These are phyloP conservation scores for Cordilura impudica DNA, from an alignment of 2,888 invertebrate species.

Conservation along the genomic window DNA sequence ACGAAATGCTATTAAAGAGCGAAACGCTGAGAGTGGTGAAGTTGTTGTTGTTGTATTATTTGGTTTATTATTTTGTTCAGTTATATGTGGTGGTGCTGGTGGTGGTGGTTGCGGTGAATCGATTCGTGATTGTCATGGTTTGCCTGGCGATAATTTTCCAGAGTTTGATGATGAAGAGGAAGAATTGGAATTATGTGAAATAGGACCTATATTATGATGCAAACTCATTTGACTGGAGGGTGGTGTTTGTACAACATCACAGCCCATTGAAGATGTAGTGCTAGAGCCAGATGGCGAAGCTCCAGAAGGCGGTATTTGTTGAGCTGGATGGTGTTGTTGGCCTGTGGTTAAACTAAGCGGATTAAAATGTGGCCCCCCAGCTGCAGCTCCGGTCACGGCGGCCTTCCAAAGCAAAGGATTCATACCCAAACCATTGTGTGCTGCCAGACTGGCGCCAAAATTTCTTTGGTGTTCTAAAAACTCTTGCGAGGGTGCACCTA, in stretches of 20 bases:
- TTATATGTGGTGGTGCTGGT: slow-evolving; percentile 7
- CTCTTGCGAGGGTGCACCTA: slow-evolving; percentile 76
- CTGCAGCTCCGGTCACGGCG: slow-evolving; percentile 74
- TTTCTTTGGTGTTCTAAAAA: slow-evolving; percentile 81
- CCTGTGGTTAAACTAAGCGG: slow-evolving; percentile 77
- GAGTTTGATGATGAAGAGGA: slow-evolving; percentile 76
- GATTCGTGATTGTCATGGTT: slow-evolving; percentile 75
- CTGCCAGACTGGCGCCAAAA: slow-evolving; percentile 80
- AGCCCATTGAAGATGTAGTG: slow-evolving; percentile 78
- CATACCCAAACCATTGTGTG: slow-evolving; percentile 77
- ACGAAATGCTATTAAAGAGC: slow-evolving; percentile 76
- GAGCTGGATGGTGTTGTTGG: slow-evolving; percentile 64
- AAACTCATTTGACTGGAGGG: slow-evolving; percentile 66
- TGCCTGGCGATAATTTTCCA: slow-evolving; percentile 76
- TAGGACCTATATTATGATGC: slow-evolving; percentile 71
- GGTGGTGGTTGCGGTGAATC: slow-evolving; percentile 57
- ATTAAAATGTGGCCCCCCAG: slow-evolving; percentile 75
- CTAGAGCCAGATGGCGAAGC: slow-evolving; percentile 79
- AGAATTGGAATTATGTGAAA: slow-evolving; percentile 75
- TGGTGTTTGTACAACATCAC: slow-evolving; percentile 74
- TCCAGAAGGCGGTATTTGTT: slow-evolving; percentile 77
- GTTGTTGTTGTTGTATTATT: slow-evolving; percentile 54
- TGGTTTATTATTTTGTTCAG: slow-evolving; percentile 58
- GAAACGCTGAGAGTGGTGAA: slow-evolving; percentile 75
- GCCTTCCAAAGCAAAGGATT: slow-evolving; percentile 78